Evolutionary conservation across 2,797 vertebrate genomes (phyloP).

Genomic region (Cheirogaleus major): DNA sequence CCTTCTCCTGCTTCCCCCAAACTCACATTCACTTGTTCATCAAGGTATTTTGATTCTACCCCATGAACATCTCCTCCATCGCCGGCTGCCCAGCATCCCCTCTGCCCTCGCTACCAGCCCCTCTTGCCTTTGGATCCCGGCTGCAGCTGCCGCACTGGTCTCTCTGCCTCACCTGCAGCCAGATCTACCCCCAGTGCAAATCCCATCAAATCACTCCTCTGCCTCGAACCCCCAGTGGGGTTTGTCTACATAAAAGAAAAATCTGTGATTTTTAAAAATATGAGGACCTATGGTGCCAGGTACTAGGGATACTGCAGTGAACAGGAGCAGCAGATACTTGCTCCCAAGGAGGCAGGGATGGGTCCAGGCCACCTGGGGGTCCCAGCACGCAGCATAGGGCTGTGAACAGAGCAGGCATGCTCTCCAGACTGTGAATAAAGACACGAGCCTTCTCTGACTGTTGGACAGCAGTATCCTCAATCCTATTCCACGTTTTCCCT

Average conservation of each 20-base stretch:
- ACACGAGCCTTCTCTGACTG: neutral
- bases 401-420: neutral
- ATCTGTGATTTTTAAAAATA: neutral
- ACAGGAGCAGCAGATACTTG: neutral
- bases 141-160: neutral
- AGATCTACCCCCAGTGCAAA: neutral
- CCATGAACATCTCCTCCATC: too few species aligned
- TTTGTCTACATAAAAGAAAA: neutral
- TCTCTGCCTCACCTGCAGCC: neutral
- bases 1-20: neutral
- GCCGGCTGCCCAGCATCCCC: rapidly evolving
- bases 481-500: neutral
- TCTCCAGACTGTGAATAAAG: neutral
- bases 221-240: neutral
- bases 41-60: neutral
- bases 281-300: neutral
- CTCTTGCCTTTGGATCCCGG: neutral
- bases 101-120: neutral
- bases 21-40: too few species aligned
- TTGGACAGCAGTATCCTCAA: neutral
- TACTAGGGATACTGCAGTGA: neutral
- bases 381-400: neutral
- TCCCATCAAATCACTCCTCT: too few species aligned
- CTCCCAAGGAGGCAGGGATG: neutral
- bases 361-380: neutral